phyloP scores from a whole-genome alignment of 2,113 vertebrate species.

The Neogobius melanostomus region DNA sequence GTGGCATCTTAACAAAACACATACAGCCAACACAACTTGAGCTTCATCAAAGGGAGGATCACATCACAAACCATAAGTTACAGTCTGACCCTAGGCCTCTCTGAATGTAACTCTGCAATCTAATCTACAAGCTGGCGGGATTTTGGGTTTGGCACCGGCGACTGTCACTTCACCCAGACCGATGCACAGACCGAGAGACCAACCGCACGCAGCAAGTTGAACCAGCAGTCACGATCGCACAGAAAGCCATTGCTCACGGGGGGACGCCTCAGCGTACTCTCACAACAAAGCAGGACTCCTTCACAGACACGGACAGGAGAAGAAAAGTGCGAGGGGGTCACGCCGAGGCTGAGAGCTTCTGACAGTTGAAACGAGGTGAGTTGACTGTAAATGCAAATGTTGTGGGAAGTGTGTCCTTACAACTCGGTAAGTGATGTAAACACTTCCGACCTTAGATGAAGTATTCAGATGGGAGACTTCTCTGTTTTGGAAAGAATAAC shows the following conservation, averaged over 20 bases:
- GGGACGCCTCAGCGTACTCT: constrained; percentile 66
- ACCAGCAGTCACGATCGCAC: constrained; percentile 66
- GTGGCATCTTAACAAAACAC: constrained; percentile 28
- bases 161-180: constrained; percentile 59
- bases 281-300: constrained; percentile 64
- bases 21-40: not conserved
- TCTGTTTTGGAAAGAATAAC: constrained; percentile 1
- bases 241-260: constrained; percentile 64
- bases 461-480: constrained; percentile 11
- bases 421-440: constrained; percentile 33
- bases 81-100: constrained; percentile 31
- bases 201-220: constrained; percentile 63
- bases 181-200: constrained; percentile 33
- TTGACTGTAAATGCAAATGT: constrained; percentile 45
- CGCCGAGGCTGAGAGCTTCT: constrained; percentile 40
- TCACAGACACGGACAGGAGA: constrained; percentile 52
- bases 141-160: constrained; percentile 37
- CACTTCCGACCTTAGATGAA: constrained; percentile 17
- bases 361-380: constrained; percentile 49
- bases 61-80: not conserved
- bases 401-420: constrained; percentile 24
- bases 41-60: no score
- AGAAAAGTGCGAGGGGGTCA: constrained; percentile 52
- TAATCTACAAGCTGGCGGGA: constrained; percentile 25
- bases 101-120: constrained; percentile 30